Percentiles rank a stretch among this genome's conserved stretches.
phyloP scores from a whole-genome alignment of 2,888 invertebrate species.

The Papilio gigon region DNA sequence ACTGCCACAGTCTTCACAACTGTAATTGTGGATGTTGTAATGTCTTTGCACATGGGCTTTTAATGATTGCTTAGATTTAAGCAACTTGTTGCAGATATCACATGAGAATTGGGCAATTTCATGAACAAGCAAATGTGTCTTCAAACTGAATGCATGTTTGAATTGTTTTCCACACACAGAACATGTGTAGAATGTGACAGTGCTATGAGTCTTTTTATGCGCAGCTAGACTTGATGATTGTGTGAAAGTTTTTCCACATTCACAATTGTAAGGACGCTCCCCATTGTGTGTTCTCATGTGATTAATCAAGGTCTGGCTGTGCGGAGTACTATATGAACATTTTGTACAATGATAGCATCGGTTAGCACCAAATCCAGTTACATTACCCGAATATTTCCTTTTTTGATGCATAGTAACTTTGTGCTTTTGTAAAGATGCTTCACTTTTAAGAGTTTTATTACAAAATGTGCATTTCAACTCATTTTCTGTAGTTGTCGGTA shows the following conservation, averaged over 20 bases:
- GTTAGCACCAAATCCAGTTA: slow-evolving; percentile 67
- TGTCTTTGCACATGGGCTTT: slow-evolving; percentile 73
- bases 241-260: slow-evolving; percentile 75
- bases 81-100: slow-evolving; percentile 67
- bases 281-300: slow-evolving; percentile 76
- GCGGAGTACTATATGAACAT: slow-evolving; percentile 72
- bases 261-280: slow-evolving; percentile 71
- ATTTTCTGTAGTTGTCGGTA: slow-evolving; percentile 5
- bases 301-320: slow-evolving; percentile 75
- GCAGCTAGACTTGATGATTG: slow-evolving; percentile 72
- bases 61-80: slow-evolving; percentile 70
- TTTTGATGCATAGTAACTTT: slow-evolving; percentile 69
- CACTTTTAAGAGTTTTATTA: slow-evolving; percentile 64
- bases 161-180: slow-evolving; percentile 76
- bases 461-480: slow-evolving; percentile 56
- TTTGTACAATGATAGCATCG: slow-evolving; percentile 72
- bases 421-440: slow-evolving; percentile 64
- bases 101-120: slow-evolving; percentile 64
- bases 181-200: slow-evolving; percentile 68
- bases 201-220: slow-evolving; percentile 72
- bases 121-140: slow-evolving; percentile 72
- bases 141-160: slow-evolving; percentile 73
- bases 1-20: slow-evolving; percentile 76
- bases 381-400: slow-evolving; percentile 64
- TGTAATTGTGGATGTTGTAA: slow-evolving; percentile 73